phyloP scores from a whole-genome alignment of 2,113 vertebrate species.

The Pygoscelis antarcticus region DNA sequence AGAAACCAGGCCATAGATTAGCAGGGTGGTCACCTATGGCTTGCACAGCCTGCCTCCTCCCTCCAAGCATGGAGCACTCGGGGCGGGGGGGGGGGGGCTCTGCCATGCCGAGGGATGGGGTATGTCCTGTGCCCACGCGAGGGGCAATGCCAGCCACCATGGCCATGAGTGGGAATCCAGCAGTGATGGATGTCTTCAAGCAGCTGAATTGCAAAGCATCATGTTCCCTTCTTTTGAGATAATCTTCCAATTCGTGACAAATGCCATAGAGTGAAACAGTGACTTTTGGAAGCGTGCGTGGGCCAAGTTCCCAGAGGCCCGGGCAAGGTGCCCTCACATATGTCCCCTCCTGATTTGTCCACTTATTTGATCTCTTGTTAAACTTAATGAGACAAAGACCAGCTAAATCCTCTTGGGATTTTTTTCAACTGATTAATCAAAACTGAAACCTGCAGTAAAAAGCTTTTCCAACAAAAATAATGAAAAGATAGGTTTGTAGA shows the following conservation, averaged over 20 bases:
- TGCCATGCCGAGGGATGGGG: not conserved
- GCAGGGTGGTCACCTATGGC: not conserved
- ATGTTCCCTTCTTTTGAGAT: not conserved
- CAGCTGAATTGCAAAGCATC: not conserved
- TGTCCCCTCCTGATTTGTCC: not conserved
- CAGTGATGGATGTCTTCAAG: not conserved
- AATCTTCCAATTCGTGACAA: not conserved
- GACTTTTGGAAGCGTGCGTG: not conserved
- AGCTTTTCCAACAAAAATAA: not conserved
- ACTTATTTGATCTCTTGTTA: not conserved
- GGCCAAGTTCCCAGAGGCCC: not conserved
- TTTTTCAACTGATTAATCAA: not conserved
- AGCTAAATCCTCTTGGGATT: not conserved
- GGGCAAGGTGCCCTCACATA: not conserved
- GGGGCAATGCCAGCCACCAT: not conserved
- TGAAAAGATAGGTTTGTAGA: not conserved
- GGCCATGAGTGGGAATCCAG: not conserved
- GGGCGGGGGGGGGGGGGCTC: no score
- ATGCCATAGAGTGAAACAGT: not conserved
- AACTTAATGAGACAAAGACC: not conserved
- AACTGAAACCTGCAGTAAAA: not conserved
- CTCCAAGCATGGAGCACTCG: not conserved
- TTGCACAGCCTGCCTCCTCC: not conserved
- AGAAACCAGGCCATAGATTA: not conserved
- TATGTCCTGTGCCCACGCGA: accelerated